These are phyloP conservation scores for Eunapius fragilis DNA, from an alignment of 37 sponge, comb jelly and placozoan genomes.

Conservation along the genomic window DNA sequence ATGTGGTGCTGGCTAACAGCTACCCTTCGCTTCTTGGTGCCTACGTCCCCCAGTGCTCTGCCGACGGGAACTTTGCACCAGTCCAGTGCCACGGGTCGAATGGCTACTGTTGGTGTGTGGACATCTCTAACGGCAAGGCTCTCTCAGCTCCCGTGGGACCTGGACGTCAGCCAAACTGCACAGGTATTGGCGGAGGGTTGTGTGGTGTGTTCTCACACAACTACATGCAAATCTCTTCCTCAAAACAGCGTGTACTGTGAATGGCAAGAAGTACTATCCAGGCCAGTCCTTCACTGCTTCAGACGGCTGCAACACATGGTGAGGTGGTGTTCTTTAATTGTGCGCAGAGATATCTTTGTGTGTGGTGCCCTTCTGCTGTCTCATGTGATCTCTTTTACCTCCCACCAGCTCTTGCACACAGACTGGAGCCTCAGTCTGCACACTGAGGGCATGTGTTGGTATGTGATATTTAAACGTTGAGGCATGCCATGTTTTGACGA, in stretches of 20 bases:
- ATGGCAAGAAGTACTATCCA: constrained; percentile 3
- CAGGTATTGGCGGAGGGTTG: constrained; percentile 5
- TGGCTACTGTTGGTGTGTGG: constrained; percentile 79
- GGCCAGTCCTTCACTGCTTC: constrained; percentile 24
- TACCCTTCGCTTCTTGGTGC: neutral
- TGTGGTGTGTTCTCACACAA: neutral
- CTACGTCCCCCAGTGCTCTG: constrained; percentile 53
- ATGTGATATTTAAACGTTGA: too few species aligned
- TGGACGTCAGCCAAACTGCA: constrained; percentile 6
- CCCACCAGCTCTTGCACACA: constrained; percentile 19
- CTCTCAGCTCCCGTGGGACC: neutral
- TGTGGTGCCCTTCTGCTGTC: neutral
- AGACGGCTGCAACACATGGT: constrained; percentile 57
- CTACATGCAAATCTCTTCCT: neutral
- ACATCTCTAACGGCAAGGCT: constrained; percentile 39
- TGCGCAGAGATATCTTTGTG: neutral
- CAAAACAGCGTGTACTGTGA: neutral
- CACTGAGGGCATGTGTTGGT: constrained; percentile 28
- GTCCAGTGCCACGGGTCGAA: constrained; percentile 59
- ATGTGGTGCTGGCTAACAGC: neutral
- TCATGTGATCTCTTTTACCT: neutral
- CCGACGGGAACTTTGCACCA: constrained; percentile 34
- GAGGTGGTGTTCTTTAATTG: neutral
- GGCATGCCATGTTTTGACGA: too few species aligned
- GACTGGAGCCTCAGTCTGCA: constrained; percentile 32